Evolutionary conservation across 2,113 vertebrate species (phyloP), one percentile per base, ranked within the genome.

Genomic region (Pandion haliaetus): DNA sequence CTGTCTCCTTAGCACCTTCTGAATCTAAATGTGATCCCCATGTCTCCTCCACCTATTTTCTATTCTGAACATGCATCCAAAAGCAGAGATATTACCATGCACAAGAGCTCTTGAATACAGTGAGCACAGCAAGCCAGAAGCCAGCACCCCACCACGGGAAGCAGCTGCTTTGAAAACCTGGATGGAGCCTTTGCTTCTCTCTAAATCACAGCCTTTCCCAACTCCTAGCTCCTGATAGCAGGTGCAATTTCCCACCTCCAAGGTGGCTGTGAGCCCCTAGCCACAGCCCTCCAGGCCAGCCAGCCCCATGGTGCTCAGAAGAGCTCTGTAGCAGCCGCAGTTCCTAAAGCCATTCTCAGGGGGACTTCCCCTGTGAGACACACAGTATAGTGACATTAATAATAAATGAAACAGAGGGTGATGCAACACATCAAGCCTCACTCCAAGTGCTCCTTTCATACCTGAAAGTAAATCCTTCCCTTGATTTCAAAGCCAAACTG

Each of bases 61-160:
- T 77, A 26, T 34, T 69, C 38, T 31, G 32, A 80, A 81, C 5
- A 20, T 3, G 1, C 16, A 58, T 44, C 17, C 4, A 5, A 86
- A 88, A 80, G 61, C 38, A 73, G 17, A 87, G 19, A 29, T 73
- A 84, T 81, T 21, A 17, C 9, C 5, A 62, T 2, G 12, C 8
- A 25, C 25, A 31, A 89, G 32, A 50, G 26, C 29, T 77, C 63
- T 38, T 59, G 47, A 72, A 69, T 23, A 13, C 70, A 50, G 21
- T 19, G 12, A 63, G 25, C 11, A 50, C 9, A 71, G 32, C 11
- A 65, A 89, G 13, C 14, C 47, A 88, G 42, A 61, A 88, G 20
- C 17, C 32, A 70, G 36, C 0, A 0, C 5, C 21, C 34, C 28
- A n/a, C 2, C 14, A 71, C 4, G 12, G 44, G 28, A 76, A 81